phyloP scores from a whole-genome alignment of 2,888 invertebrate genomes.

The Fissipunctia ypsillon region DNA sequence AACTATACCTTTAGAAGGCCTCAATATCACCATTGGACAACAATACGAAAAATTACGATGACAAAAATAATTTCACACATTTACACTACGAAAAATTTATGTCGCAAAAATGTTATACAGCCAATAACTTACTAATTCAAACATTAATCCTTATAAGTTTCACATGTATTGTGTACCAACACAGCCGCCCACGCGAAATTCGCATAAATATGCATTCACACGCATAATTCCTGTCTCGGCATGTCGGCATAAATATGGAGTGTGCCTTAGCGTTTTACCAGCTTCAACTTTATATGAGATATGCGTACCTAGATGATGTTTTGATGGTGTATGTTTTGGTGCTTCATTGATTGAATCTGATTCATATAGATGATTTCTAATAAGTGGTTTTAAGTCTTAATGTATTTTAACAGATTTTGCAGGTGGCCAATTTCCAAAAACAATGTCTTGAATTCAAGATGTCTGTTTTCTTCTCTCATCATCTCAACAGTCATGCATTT shows the following conservation, averaged over 20 bases:
- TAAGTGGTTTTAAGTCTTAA: not conserved
- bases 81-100: conserved; percentile 36
- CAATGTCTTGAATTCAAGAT: not conserved
- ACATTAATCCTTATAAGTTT: conserved; percentile 64
- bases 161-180: conserved; percentile 54
- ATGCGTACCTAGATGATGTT: conserved; percentile 27
- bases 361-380: not conserved
- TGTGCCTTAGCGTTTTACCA: conserved; percentile 70
- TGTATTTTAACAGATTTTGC: not conserved
- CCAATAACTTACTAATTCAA: conserved; percentile 63
- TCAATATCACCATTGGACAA: not conserved
- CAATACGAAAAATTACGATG: conserved; percentile 29
- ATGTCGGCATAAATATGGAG: conserved; percentile 74
- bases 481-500: not conserved
- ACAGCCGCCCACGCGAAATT: conserved; percentile 69
- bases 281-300: conserved; percentile 12
- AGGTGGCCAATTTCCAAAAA: not conserved
- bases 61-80: conserved; percentile 57
- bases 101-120: conserved; percentile 44
- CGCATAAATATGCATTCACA: conserved; percentile 83
- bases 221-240: conserved; percentile 75
- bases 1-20: not conserved
- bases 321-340: conserved; percentile 2
- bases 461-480: not conserved
- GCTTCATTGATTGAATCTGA: not conserved